A percentile compares a stretch with the other conserved stretches of the same genome.
Evolutionary conservation across 2,888 invertebrate genomes (phyloP).

Genomic region (Morpho deidamia): DNA sequence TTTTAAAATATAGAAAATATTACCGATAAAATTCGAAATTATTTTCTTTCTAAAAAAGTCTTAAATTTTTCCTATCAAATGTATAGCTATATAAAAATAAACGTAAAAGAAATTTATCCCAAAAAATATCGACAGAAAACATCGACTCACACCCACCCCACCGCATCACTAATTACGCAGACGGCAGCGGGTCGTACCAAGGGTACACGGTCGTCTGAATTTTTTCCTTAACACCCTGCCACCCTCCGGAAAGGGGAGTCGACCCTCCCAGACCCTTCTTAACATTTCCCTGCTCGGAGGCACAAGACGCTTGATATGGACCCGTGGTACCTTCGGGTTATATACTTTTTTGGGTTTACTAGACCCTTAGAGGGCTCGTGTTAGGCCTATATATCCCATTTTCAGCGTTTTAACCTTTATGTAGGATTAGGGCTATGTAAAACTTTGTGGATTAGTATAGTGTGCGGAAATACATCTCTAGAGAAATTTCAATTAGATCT

Average conservation of each 20-base stretch:
- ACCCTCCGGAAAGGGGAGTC: slow-evolving; percentile 56
- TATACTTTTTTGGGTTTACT: slow-evolving; percentile 75
- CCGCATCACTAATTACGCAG: slow-evolving; percentile 76
- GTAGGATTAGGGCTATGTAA: slow-evolving; percentile 54
- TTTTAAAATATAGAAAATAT: too few relatives aligned
- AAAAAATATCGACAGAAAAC: slow-evolving; percentile 21
- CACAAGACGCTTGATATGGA: slow-evolving; percentile 70
- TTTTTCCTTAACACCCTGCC: slow-evolving; percentile 60
- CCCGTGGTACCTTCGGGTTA: slow-evolving; percentile 67
- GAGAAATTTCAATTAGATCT: slow-evolving; percentile 27
- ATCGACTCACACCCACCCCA: slow-evolving; percentile 53
- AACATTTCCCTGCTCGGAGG: slow-evolving; percentile 73
- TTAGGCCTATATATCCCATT: slow-evolving; percentile 68
- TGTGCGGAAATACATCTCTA: slow-evolving; percentile 29
- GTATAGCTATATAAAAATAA: too few relatives aligned
- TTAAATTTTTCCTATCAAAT: too few relatives aligned
- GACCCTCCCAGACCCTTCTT: slow-evolving; percentile 72
- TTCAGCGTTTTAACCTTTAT: slow-evolving; percentile 63
- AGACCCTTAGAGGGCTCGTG: slow-evolving; percentile 69
- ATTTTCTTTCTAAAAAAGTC: too few relatives aligned
- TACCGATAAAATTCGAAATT: too few relatives aligned
- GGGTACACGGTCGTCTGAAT: slow-evolving; percentile 70
- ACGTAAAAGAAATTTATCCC: background rate
- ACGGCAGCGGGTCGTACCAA: slow-evolving; percentile 71
- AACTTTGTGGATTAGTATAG: slow-evolving; percentile 47